phyloP scores from a whole-genome alignment of 1,140 invertebrate genomes.

The Apolygus lucorum region DNA sequence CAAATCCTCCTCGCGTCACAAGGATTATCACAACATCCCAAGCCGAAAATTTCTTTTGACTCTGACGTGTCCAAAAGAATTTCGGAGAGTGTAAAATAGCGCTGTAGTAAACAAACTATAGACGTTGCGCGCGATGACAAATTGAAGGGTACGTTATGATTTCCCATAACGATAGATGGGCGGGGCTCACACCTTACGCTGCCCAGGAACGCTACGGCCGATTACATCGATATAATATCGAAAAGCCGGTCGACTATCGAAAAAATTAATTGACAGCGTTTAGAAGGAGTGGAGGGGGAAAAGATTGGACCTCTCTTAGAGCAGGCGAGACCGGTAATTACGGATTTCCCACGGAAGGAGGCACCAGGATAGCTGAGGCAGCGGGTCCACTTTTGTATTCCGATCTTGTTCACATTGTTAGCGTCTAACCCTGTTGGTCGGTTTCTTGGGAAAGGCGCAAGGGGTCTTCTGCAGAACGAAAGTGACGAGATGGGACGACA shows the following conservation, averaged over 20 bases:
- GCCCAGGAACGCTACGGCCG: background rate
- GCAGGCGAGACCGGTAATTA: background rate
- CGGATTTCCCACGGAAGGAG: background rate
- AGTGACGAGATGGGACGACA: background rate
- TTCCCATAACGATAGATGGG: background rate
- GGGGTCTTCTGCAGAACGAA: background rate
- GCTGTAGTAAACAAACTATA: no score
- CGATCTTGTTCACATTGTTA: background rate
- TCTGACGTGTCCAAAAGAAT: no score
- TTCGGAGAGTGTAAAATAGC: no score
- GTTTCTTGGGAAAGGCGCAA: background rate
- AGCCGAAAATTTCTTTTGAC: no score
- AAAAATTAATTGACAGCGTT: background rate
- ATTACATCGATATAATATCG: background rate
- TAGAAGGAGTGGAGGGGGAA: background rate
- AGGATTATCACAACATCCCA: no score
- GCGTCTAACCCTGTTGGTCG: background rate
- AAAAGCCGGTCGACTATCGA: background rate
- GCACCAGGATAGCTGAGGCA: background rate
- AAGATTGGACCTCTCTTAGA: background rate
- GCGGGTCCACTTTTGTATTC: background rate
- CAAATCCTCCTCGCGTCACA: no score
- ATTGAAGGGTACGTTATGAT: background rate
- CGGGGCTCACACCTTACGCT: background rate
- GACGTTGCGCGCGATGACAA: background rate